Conservation (phyloP, 2,113 vertebrate genomes). For the Megaleporinus macrocephalus region DNA sequence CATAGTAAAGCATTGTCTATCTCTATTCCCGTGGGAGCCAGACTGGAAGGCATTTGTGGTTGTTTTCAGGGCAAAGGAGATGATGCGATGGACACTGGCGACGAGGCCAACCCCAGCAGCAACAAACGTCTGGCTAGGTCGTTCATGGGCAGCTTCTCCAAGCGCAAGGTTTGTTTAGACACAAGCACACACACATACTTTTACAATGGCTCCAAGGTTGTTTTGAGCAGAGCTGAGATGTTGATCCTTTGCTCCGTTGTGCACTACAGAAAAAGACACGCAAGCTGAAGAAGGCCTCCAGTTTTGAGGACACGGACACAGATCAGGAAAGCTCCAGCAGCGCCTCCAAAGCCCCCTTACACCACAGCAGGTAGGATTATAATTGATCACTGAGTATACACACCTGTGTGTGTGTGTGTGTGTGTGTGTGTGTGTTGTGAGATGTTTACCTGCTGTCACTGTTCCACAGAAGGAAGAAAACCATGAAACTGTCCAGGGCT, state of each 20-base stretch:
- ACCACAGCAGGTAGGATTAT: constrained; percentile 81
- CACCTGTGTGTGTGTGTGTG: neutral
- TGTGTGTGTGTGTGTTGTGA: neutral
- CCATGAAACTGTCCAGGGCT: constrained; percentile 94
- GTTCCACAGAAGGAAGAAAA: constrained; percentile 87
- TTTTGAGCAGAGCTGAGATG: neutral
- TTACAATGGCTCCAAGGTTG: neutral
- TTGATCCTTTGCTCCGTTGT: neutral
- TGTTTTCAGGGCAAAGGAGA: constrained; percentile 81
- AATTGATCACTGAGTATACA: neutral
- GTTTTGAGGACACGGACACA: constrained; percentile 89
- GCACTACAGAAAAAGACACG: constrained; percentile 85
- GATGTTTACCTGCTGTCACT: constrained; percentile 1
- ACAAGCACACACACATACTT: neutral
- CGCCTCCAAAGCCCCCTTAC: constrained; percentile 76
- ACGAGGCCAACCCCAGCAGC: constrained; percentile 75
- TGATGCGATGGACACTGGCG: constrained; percentile 80
- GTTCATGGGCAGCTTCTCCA: constrained; percentile 89
- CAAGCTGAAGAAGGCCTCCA: constrained; percentile 87
- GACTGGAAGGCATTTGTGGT: neutral
- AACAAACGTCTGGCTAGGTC: constrained; percentile 80
- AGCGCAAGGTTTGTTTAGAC: constrained; percentile 82
- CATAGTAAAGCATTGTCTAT: no score
- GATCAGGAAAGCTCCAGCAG: constrained; percentile 83
- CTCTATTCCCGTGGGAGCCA: neutral